Conservation (phyloP, 1,140 invertebrate genomes). For the Potamilus streckersoni region DNA sequence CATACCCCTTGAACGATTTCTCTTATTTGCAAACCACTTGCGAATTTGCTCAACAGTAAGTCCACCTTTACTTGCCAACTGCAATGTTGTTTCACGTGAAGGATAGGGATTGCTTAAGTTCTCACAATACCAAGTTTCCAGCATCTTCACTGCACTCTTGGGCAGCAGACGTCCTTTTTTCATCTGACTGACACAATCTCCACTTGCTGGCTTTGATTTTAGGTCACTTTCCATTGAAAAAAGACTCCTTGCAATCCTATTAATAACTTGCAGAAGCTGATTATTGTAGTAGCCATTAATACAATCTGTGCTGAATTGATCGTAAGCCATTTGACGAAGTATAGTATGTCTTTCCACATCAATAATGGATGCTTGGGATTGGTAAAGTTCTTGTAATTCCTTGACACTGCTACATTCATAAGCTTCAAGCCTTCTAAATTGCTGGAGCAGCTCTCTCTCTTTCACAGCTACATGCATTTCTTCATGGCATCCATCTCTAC, state of each 20-base stretch:
- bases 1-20: constrained; percentile 28
- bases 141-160: constrained; percentile 22
- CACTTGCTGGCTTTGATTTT: neutral
- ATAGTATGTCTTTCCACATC: constrained; percentile 28
- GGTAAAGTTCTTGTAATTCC: constrained; percentile 20
- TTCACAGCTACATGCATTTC: constrained; percentile 21
- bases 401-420: constrained; percentile 2
- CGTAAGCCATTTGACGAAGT: constrained; percentile 28
- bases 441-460: constrained; percentile 15
- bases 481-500: neutral
- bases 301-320: constrained; percentile 15
- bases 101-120: constrained; percentile 36
- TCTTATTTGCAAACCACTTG: constrained; percentile 41
- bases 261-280: constrained; percentile 17
- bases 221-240: constrained; percentile 4
- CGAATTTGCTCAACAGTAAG: constrained; percentile 30
- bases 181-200: neutral
- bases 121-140: constrained; percentile 30
- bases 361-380: constrained; percentile 24
- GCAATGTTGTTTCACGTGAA: constrained; percentile 13
- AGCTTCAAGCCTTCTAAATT: constrained; percentile 7
- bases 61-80: constrained; percentile 23
- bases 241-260: constrained; percentile 20
- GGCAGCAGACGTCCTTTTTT: constrained; percentile 24
- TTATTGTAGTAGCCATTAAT: constrained; percentile 25